A percentile compares a stretch with the other conserved stretches of the same genome.
phyloP scores from a whole-genome alignment of 2,888 invertebrate species.

The Himalopsyche tibetana region DNA sequence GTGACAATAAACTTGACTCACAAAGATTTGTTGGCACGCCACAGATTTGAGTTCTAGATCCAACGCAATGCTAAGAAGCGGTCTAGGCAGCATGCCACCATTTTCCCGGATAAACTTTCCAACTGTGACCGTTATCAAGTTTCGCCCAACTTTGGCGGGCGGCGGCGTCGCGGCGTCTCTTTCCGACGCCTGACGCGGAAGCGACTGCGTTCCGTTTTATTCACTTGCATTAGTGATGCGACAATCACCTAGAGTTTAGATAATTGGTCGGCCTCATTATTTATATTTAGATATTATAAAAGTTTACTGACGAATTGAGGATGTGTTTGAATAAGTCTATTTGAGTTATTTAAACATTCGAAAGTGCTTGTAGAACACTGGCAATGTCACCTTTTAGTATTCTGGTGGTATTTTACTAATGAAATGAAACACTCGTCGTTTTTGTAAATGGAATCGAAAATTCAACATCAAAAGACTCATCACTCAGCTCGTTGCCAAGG shows the following conservation, averaged over 20 bases:
- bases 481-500: too few species aligned
- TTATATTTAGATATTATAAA: background rate
- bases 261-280: background rate
- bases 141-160: conserved; percentile 45
- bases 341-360: too few species aligned
- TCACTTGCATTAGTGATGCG: background rate
- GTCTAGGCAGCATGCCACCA: conserved; percentile 9
- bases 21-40: background rate
- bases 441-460: too few species aligned
- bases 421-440: too few species aligned
- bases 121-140: conserved; percentile 8
- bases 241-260: background rate
- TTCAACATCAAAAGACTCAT: too few species aligned
- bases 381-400: too few species aligned
- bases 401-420: too few species aligned
- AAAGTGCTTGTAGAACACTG: too few species aligned
- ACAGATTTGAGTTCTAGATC: background rate
- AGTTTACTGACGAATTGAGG: too few species aligned
- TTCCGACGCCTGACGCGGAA: conserved; percentile 4
- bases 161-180: conserved; percentile 44
- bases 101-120: conserved; percentile 47
- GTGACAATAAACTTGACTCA: too few species aligned
- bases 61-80: conserved; percentile 16
- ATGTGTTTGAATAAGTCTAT: too few species aligned
- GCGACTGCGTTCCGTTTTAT: conserved; percentile 13